Evolutionary conservation across 2,797 vertebrate species (phyloP).

Genomic region (Pseudochaenichthys georgianus): DNA sequence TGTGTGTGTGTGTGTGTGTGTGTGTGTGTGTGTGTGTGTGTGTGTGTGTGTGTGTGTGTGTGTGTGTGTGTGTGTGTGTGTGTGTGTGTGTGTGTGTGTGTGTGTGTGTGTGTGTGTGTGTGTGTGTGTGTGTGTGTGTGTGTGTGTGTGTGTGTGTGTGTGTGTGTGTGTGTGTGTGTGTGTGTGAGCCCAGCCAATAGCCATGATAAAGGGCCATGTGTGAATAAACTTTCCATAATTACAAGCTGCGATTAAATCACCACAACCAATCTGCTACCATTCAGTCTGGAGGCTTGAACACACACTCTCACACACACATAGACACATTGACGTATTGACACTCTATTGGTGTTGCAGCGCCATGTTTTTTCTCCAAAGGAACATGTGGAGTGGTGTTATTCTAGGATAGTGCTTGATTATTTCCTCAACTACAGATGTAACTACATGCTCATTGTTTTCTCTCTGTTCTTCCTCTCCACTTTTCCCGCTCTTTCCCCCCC

Average conservation of each 20-base stretch:
- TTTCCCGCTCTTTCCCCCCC: conserved; percentile 22
- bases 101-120: too few relatives aligned
- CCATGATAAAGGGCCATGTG: conserved; percentile 48
- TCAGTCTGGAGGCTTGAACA: conserved; percentile 27
- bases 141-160: background rate
- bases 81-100: too few relatives aligned
- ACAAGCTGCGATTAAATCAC: conserved; percentile 58
- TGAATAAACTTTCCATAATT: conserved; percentile 65
- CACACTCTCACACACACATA: conserved; percentile 4
- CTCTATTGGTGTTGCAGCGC: background rate
- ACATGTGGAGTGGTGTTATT: conserved; percentile 13
- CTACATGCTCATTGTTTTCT: conserved; percentile 23
- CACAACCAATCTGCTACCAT: conserved; percentile 44
- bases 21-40: too few relatives aligned
- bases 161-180: background rate
- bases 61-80: too few relatives aligned
- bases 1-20: too few relatives aligned
- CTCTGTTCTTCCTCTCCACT: conserved; percentile 8
- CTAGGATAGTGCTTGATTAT: conserved; percentile 9
- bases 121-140: background rate
- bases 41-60: too few relatives aligned
- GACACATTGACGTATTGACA: conserved; percentile 1
- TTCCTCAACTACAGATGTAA: conserved; percentile 3
- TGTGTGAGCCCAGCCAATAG: conserved; percentile 47
- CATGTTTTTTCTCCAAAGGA: background rate